These are phyloP conservation scores for Bombus picipes DNA, from an alignment of 1,140 invertebrate genomes.

Conservation along the genomic window DNA sequence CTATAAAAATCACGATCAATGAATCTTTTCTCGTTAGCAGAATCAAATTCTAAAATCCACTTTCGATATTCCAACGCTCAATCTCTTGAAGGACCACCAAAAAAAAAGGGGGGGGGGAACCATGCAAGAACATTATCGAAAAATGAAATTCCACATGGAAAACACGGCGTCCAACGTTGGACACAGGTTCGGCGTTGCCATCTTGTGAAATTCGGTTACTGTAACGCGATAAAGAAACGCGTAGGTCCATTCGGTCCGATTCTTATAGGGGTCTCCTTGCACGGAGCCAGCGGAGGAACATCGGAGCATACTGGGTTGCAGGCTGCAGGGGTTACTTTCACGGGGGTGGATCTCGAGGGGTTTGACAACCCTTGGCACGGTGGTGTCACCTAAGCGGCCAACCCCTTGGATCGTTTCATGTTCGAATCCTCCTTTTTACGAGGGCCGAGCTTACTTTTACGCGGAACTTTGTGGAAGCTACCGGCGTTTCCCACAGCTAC, in stretches of 20 bases:
- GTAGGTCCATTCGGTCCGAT: constrained; percentile 30
- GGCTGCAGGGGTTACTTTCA: constrained; percentile 60
- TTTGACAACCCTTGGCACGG: constrained; percentile 60
- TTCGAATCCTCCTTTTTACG: constrained; percentile 68
- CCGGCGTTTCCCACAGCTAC: constrained; percentile 48
- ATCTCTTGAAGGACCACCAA: too few relatives aligned
- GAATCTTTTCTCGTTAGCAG: too few relatives aligned
- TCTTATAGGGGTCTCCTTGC: constrained; percentile 51
- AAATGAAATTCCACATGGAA: constrained; percentile 8
- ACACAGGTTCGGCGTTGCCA: constrained; percentile 1
- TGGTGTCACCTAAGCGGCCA: constrained; percentile 67
- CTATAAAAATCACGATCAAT: too few relatives aligned
- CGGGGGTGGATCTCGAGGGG: constrained; percentile 59
- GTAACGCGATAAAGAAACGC: constrained; percentile 44
- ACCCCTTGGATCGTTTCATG: constrained; percentile 63
- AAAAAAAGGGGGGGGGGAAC: not conserved
- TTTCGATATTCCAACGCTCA: too few relatives aligned
- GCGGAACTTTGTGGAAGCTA: constrained; percentile 50
- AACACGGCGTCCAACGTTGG: not conserved
- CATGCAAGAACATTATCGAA: not conserved
- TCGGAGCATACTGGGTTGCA: constrained; percentile 49
- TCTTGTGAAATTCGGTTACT: constrained; percentile 39
- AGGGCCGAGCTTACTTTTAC: constrained; percentile 67
- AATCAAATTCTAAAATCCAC: not conserved
- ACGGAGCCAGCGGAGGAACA: constrained; percentile 12